These are phyloP conservation scores for Arion vulgaris DNA, from an alignment of 1,140 invertebrate species.

Conservation along the genomic window DNA sequence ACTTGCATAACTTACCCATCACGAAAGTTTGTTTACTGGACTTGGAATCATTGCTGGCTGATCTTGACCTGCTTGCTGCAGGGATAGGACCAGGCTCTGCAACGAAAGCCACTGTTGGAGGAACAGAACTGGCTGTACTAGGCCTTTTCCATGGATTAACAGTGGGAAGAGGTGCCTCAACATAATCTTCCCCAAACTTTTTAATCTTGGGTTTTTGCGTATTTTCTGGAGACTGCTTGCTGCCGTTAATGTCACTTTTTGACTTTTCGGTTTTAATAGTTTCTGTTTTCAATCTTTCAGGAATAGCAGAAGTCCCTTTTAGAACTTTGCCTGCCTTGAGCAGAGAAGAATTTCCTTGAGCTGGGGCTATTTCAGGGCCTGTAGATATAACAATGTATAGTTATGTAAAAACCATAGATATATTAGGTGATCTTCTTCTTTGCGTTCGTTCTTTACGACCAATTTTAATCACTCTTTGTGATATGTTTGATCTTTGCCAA, in stretches of 20 bases:
- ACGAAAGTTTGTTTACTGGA: too few relatives aligned
- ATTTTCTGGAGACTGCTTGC: not conserved
- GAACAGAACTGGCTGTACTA: not conserved
- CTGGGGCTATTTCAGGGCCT: not conserved
- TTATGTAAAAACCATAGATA: too few relatives aligned
- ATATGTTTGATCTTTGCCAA: too few relatives aligned
- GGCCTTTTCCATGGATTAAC: conserved; percentile 34
- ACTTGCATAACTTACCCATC: not conserved
- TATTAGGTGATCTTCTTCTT: too few relatives aligned
- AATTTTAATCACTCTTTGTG: too few relatives aligned
- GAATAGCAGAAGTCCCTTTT: not conserved
- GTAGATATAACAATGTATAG: too few relatives aligned
- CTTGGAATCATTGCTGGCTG: not conserved
- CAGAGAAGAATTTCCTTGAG: not conserved
- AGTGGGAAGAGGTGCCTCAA: conserved; percentile 26
- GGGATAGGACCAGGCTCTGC: not conserved
- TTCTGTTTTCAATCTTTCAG: conserved; percentile 11
- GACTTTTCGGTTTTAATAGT: not conserved
- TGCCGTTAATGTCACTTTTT: conserved; percentile 24
- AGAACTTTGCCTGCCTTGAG: not conserved
- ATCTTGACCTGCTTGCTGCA: not conserved
- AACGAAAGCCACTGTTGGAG: not conserved
- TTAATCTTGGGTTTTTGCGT: conserved; percentile 23
- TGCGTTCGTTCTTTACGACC: too few relatives aligned
- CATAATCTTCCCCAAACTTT: conserved; percentile 34